phyloP scores from a whole-genome alignment of 2,888 invertebrate genomes.

The Leptopilina syphax region DNA sequence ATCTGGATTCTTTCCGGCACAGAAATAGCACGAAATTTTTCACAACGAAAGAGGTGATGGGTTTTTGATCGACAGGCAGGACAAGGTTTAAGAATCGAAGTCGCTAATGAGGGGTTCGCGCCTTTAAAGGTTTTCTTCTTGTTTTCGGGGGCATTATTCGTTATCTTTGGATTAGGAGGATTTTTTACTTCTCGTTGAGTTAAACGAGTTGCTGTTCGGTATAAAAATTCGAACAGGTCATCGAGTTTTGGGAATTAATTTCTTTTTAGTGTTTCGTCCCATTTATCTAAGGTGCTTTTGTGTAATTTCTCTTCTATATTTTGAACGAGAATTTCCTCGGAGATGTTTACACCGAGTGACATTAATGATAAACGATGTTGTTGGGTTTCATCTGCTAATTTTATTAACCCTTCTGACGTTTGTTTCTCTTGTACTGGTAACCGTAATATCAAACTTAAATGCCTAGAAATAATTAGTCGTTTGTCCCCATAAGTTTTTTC shows the following conservation, averaged over 20 bases:
- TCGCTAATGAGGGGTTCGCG: background rate
- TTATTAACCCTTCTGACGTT: slow-evolving; percentile 39
- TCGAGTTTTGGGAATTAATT: slow-evolving; percentile 43
- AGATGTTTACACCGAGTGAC: slow-evolving; percentile 46
- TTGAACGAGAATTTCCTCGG: slow-evolving; percentile 52
- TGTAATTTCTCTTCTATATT: slow-evolving; percentile 56
- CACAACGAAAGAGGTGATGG: background rate
- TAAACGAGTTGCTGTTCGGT: background rate
- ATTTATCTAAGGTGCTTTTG: slow-evolving; percentile 45
- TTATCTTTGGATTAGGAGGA: background rate
- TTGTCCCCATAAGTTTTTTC: background rate
- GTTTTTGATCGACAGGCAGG: slow-evolving; percentile 1
- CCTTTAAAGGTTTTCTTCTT: background rate
- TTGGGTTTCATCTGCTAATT: slow-evolving; percentile 51
- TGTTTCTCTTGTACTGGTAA: slow-evolving; percentile 44
- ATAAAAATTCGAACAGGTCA: slow-evolving; percentile 42
- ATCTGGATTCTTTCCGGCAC: background rate
- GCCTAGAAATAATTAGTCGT: background rate
- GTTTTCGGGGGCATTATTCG: background rate
- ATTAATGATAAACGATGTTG: slow-evolving; percentile 49
- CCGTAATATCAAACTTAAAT: slow-evolving; percentile 42
- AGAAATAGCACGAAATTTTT: background rate
- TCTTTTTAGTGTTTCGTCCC: slow-evolving; percentile 41
- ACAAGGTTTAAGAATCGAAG: background rate
- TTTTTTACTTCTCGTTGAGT: background rate